A percentile compares a stretch with the other conserved stretches of the same genome.
Conservation (phyloP, 2,888 invertebrate genomes). For the Cylindroiulus punctatus region DNA sequence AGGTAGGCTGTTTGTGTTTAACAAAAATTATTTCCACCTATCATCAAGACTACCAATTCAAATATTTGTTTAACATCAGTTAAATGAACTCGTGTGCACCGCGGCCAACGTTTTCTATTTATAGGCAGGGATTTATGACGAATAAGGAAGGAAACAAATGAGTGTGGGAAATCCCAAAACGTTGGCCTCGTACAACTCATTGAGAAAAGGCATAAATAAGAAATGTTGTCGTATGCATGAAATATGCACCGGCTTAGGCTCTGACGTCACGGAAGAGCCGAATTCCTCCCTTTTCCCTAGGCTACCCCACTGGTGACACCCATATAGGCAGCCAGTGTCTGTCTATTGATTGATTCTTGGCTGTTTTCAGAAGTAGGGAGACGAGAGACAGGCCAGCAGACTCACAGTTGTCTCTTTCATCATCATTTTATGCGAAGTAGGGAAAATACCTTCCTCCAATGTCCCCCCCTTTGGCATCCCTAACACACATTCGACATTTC, state of each 20-base stretch:
- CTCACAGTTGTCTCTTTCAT: slow-evolving; percentile 32
- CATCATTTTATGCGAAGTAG: slow-evolving; percentile 27
- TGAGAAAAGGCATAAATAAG: slow-evolving; percentile 32
- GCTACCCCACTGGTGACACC: background rate
- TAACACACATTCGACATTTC: slow-evolving; percentile 27
- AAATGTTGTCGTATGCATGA: background rate
- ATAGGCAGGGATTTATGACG: background rate
- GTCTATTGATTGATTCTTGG: slow-evolving; percentile 21
- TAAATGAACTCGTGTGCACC: no score
- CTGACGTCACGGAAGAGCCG: background rate
- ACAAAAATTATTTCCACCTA: no score
- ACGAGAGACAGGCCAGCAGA: slow-evolving; percentile 1
- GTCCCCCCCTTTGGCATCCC: background rate
- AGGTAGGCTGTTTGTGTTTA: no score
- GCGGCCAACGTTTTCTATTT: background rate
- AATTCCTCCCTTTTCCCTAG: background rate
- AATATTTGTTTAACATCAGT: no score
- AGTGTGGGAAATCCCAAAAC: background rate
- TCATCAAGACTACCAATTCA: no score
- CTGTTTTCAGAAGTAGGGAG: slow-evolving; percentile 13
- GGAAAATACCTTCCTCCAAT: background rate
- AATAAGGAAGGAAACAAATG: background rate
- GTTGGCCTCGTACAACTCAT: background rate
- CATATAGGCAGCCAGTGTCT: slow-evolving; percentile 8
- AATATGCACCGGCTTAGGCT: background rate